Percentiles rank a stretch among this genome's conserved stretches.
phyloP scores from a whole-genome alignment of 2,888 invertebrate species.

The Hedychridium roseum region DNA sequence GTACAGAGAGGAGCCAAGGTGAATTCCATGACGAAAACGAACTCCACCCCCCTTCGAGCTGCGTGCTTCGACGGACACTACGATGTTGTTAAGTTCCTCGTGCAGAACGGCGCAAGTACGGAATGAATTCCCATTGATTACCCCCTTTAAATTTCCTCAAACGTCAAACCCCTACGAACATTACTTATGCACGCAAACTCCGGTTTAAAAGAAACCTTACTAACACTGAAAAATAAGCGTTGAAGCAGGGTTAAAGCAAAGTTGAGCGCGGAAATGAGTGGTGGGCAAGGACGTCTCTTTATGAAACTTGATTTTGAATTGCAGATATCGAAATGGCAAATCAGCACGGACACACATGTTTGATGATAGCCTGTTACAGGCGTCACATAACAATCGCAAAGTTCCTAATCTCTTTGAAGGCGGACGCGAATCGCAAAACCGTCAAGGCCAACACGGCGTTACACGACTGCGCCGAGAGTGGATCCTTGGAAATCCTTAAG shows the following conservation, averaged over 20 bases:
- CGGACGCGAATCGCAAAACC: constrained; percentile 92
- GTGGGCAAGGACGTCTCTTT: too few species aligned
- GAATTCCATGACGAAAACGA: constrained; percentile 92
- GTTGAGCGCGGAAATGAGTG: too few species aligned
- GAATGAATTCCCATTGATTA: background rate
- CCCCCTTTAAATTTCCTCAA: too few species aligned
- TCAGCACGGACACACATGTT: constrained; percentile 93
- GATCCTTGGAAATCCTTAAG: constrained; percentile 90
- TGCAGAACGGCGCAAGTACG: constrained; percentile 85
- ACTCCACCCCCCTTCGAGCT: constrained; percentile 92
- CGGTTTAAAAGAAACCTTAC: too few species aligned
- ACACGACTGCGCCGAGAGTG: constrained; percentile 97
- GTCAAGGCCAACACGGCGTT: constrained; percentile 95
- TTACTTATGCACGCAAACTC: too few species aligned
- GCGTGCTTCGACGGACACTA: constrained; percentile 97
- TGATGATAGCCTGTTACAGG: constrained; percentile 98
- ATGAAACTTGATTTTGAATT: too few species aligned
- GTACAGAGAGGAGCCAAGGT: constrained; percentile 88
- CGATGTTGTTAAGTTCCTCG: constrained; percentile 92
- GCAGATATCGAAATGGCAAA: constrained; percentile 95
- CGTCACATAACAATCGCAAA: constrained; percentile 91
- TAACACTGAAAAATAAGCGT: too few species aligned
- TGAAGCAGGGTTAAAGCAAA: too few species aligned
- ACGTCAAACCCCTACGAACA: too few species aligned
- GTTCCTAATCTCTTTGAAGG: constrained; percentile 85